Evolutionary conservation across 2,113 vertebrate genomes (phyloP), one percentile per base, ranked within the genome.

Genomic region (Accipiter virgatus): DNA sequence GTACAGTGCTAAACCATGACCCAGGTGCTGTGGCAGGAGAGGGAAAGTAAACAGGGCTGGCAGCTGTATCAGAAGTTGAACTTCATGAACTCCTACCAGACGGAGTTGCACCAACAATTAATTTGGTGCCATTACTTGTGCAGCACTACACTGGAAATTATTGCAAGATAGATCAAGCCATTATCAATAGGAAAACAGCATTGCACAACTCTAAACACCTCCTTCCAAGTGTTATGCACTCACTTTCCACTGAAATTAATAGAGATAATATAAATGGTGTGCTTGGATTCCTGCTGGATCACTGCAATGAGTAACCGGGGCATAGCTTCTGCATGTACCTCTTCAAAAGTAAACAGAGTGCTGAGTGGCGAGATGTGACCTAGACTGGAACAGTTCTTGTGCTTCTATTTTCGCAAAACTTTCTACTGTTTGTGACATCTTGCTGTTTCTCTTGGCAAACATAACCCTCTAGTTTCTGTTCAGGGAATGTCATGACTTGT

Each of bases 361-460:
- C 67, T 73, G 78, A 71, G 29, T 32, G 45, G 48, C 1, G 13
- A 72, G 62, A 43, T 29, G 32, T 43, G 47, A 82, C 50, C 62
- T 75, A 36, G 73, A 50, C 3, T 81, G 86, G 92, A 94, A 85
- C 56, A 23, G 80, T 21, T 66, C n/a, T 65, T 20, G n/a, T 52
- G 19, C 43, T 67, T 78, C 73, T 83, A 3, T 92, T 85, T 95
- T 32, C 73, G 55, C 43, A 12, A 92, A 88, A 52, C n/a, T 27
- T 42, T 34, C 36, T 55, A 15, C 67, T n/a, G 14, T 47, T 91
- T 80, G 59, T 8, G 3, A 22, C 21, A 47, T 78, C 52, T 74
- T 84, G 52, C 31, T 86, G 52, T 95, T 96, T 89, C 73, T 89
- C 32, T 96, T 90, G 78, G 78, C 81, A 93, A 75, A 65, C 17